Evolutionary conservation across 2,113 vertebrate genomes (phyloP), one percentile per base, ranked within the genome.

Genomic region (Andinoacara biseriatus): DNA sequence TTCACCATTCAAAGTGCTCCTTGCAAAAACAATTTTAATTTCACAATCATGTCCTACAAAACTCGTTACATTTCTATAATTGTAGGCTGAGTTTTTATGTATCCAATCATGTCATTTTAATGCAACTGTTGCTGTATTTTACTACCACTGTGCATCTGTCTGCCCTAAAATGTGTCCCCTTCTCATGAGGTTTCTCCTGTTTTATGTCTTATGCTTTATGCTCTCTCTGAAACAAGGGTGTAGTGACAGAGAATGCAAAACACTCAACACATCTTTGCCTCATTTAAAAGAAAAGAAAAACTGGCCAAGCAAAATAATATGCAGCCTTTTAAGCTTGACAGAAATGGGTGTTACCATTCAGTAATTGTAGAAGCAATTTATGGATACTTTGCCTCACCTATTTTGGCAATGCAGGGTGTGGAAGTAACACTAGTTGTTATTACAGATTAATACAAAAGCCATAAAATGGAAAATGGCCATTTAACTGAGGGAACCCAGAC

Each of bases 321-420:
- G 61, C 15, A 77, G 29, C 22, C 18, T 10, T 67, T 84, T 49
- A 67, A 67, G 60, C 52, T 2, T 58, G 2, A 52, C 46, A 62
- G 15, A 61, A 29, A 60, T 58, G 81, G 80, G 83, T 74, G 75
- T 61, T 33, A 29, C 57, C 40, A 46, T 38, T 78, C 26, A 54
- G 67, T 33, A 54, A 72, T n/a, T 72, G 2, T 52, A 72, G 20
- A 9, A 72, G 67, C 26, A 54, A 5, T 18, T 38, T 15, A 79
- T 1, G 2, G 38, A 24, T 5, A 75, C 58, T 54, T 74, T 82
- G 59, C 61, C 61, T 85, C n/a, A 15, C 40, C 8, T 58, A 9
- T 52, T 81, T 26, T 62, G 54, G 62, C 33, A 63, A 5, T 54
- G 10, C 38, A 86, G 74, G 88, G 82, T 74, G 85, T 31, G 65